Base-by-base conservation (phyloP, 1,140 invertebrate species). In the Pollicipes pollicipes region DNA sequence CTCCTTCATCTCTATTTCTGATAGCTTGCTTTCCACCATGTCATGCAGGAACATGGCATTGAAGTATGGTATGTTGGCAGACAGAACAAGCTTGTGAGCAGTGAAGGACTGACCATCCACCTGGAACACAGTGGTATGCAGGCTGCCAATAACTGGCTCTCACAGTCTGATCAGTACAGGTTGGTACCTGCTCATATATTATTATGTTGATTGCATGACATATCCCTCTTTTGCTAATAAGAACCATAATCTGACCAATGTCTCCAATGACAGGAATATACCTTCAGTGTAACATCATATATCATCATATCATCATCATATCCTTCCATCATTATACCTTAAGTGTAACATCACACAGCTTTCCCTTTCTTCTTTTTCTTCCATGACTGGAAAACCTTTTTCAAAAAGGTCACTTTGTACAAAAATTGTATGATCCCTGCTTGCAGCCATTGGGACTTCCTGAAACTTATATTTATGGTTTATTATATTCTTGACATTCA, bases 1-100 rank as follows among this genome's bases (percentile, higher is more conserved):
- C 75, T 88, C 89, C 78, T 90, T 85, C 78, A 94, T 87, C 69
- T 84, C 87, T 66, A 95, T 90, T 77, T 91, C 89, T 76, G 86
- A 87, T 76, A 90, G 88, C 74, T 88, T 88, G 73, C 88, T 88
- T 80, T 95, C 92, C 0, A 87, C 83, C 90, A 94, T 92, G 77
- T 93, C 89, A 80, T 89, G 86, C 26, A 88, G 88, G 79, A 95
- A 94, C 92, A 95, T 95, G 26, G 88, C 90, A 81, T 91, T 85
- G 79, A 95, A 95, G 79, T 94, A 95, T 21, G 92, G 92, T 77
- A 95, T 91, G 28, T 88, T 90, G 8, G 90, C 87, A 28, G 91
- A 89, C 63, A 95, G 80, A 29, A 95, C 88, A 73, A 95, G 86
- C 73, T 90, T 83, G 80, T 95, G 92, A 26, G 89, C 91, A 75